phyloP scores from a whole-genome alignment of 1,140 invertebrate genomes.

The Sarcophaga peregrina region DNA sequence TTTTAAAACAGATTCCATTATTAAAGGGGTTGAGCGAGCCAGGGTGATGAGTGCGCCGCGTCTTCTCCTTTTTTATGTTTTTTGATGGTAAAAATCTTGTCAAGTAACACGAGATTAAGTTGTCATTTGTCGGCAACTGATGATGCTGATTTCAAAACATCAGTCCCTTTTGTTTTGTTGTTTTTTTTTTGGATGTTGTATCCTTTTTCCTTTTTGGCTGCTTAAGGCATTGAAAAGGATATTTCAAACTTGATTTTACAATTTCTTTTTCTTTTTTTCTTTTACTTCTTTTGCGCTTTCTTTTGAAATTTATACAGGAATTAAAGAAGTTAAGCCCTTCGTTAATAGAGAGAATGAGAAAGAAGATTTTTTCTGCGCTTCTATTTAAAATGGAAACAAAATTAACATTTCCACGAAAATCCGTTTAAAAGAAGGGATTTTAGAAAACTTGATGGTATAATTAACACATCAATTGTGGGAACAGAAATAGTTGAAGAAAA shows the following conservation, averaged over 20 bases:
- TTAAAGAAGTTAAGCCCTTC: background rate
- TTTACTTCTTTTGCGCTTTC: background rate
- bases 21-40: no score
- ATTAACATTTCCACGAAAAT: no score
- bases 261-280: background rate
- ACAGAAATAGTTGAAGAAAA: no score
- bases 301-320: slow-evolving; percentile 23
- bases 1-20: background rate
- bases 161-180: background rate
- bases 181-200: background rate
- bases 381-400: no score
- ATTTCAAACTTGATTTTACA: background rate
- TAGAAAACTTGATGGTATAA: no score
- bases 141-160: slow-evolving; percentile 9
- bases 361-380: no score
- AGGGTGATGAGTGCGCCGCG: background rate
- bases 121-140: slow-evolving; percentile 27
- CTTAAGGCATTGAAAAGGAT: background rate
- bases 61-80: background rate
- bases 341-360: no score
- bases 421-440: no score
- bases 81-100: background rate
- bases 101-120: slow-evolving; percentile 17
- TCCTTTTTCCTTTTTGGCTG: background rate
- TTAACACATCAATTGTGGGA: no score